Evolutionary conservation across 2,113 vertebrate genomes (phyloP), one percentile per base, ranked within the genome.

Genomic region (Aphyosemion australe): DNA sequence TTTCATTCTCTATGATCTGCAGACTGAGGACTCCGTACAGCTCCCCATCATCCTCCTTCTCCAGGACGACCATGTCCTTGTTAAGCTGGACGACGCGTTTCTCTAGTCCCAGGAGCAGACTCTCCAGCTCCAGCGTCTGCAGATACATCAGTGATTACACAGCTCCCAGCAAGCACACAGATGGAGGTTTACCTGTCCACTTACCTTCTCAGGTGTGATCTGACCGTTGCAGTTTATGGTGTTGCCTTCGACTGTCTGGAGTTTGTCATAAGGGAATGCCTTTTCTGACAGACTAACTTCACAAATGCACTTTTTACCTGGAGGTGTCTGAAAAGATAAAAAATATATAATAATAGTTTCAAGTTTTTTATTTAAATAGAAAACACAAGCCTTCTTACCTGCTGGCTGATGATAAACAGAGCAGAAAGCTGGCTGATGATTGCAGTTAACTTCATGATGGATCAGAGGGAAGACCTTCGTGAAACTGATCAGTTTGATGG

Each of bases 381-480:
- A n/a, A n/a, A n/a, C n/a, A n/a, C n/a, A n/a, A n/a, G n/a, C n/a
- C 26, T 41, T 72, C 69, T 70, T 88, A 92, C 91, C 90, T 90
- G 87, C 1, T 61, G 65, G 1, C 57, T 65, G 56, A 78, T 4
- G 7, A 42, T 49, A 52, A 86, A 32, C 54, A 87, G 68, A 59
- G 69, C 72, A 0, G 59, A 74, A 12, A 78, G 56, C 2, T 32
- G 0, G 34, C 81, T 0, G 34, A 83, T 0, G 3, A 82, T 16
- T 37, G 19, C 26, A 3, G 2, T 6, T 46, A 69, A 47, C 65
- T 69, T 84, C 83, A 83, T 87, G 68, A 8, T 62, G 69, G 51
- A 47, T 50, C 39, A 34, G 59, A 47, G 19, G 42, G 21, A 12
- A 45, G 46, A 39, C 13, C 0, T 52, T 1, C 0, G 10, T 15